Percentiles rank a stretch among this genome's conserved stretches.
Conservation (phyloP, 2,888 invertebrate genomes). For the Thereva nobilitata region DNA sequence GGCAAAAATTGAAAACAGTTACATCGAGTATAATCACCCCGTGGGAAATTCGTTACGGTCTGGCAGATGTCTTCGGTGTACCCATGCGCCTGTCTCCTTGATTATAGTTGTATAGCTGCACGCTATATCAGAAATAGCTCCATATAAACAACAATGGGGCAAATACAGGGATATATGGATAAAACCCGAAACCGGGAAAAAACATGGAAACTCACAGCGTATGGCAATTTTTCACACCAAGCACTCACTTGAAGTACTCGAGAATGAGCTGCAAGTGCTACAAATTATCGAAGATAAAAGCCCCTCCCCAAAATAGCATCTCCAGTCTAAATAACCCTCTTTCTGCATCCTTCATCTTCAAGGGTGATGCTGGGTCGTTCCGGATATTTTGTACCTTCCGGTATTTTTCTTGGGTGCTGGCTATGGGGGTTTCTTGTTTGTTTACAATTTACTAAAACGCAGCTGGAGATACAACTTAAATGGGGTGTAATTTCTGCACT, state of each 20-base stretch:
- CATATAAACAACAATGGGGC: too few relatives aligned
- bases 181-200: not conserved
- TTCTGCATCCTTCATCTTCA: slow-evolving; percentile 34
- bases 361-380: slow-evolving; percentile 35
- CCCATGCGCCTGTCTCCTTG: not conserved
- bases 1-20: slow-evolving; percentile 28
- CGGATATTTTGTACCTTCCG: slow-evolving; percentile 1
- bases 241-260: slow-evolving; percentile 12
- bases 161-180: not conserved
- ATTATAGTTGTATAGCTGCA: not conserved
- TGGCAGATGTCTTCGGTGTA: slow-evolving; percentile 21
- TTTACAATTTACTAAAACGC: slow-evolving; percentile 27
- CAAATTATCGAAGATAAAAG: slow-evolving; percentile 8
- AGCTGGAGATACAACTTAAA: slow-evolving; percentile 43
- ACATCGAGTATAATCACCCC: slow-evolving; percentile 52
- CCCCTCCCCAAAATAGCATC: not conserved
- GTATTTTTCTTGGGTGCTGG: slow-evolving; percentile 25
- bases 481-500: slow-evolving; percentile 55
- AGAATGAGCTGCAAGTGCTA: not conserved
- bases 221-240: slow-evolving; percentile 58
- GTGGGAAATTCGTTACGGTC: slow-evolving; percentile 54
- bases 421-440: slow-evolving; percentile 41
- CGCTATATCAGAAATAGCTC: not conserved
- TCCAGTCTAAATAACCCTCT: not conserved
- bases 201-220: slow-evolving; percentile 47